Evolutionary conservation across 2,888 invertebrate genomes (phyloP).

Genomic region (Euzetes globulus): DNA sequence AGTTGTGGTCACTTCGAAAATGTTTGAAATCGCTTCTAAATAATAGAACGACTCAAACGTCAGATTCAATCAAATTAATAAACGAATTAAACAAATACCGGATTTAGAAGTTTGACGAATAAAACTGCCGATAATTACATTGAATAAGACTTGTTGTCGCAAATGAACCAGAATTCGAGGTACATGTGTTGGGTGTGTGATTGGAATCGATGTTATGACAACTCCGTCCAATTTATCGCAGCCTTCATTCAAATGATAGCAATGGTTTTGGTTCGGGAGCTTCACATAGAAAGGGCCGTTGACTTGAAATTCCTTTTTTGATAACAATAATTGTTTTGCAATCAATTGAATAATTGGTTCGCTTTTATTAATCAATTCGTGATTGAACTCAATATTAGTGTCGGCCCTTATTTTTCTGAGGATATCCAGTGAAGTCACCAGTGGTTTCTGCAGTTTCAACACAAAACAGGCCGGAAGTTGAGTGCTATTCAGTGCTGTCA

Average conservation of each 20-base stretch:
- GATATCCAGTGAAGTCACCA: constrained; percentile 72
- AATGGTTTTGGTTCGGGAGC: constrained; percentile 84
- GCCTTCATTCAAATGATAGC: constrained; percentile 83
- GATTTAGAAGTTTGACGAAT: constrained; percentile 64
- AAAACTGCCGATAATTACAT: constrained; percentile 77
- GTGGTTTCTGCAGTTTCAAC: constrained; percentile 69
- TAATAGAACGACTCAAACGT: neutral
- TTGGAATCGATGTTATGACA: constrained; percentile 71
- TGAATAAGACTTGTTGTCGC: constrained; percentile 84
- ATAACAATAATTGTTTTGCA: constrained; percentile 32
- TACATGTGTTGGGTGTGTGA: constrained; percentile 87
- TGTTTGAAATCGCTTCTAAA: constrained; percentile 46
- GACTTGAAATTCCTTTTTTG: neutral
- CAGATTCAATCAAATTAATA: neutral
- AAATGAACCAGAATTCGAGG: constrained; percentile 74
- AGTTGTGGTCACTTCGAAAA: constrained; percentile 83
- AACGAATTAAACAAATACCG: constrained; percentile 52
- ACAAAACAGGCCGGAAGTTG: constrained; percentile 85
- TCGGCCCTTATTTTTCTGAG: constrained; percentile 59
- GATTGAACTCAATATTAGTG: constrained; percentile 46
- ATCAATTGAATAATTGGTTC: constrained; percentile 36
- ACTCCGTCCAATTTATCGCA: constrained; percentile 53
- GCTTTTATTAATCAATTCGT: constrained; percentile 19
- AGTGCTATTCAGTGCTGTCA: constrained; percentile 75
- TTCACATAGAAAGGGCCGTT: constrained; percentile 37